Percentiles rank a stretch among this genome's conserved stretches.
These are phyloP conservation scores for Scophthalmus maximus DNA, from an alignment of 2,113 vertebrate genomes.

Conservation along the genomic window DNA sequence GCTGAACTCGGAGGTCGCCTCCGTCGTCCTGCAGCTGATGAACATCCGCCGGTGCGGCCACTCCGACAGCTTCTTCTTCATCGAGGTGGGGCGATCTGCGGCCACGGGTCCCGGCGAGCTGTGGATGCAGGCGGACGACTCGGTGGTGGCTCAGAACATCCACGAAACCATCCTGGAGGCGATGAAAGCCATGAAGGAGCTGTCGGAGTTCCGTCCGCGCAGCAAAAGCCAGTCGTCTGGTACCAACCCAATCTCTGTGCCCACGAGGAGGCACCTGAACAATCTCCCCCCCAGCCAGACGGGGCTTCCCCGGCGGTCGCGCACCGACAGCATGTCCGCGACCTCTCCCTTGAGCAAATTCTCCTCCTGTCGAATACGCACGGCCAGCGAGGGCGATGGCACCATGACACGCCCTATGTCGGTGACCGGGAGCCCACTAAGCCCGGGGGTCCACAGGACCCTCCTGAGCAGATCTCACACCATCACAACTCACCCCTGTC, in stretches of 20 bases:
- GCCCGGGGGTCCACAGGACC: slow-evolving; percentile 86
- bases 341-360: slow-evolving; percentile 83
- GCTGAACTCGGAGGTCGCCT: slow-evolving; percentile 91
- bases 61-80: slow-evolving; percentile 99
- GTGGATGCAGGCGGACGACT: slow-evolving; percentile 99
- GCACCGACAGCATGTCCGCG: slow-evolving; percentile 87
- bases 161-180: slow-evolving; percentile 97
- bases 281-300: slow-evolving; percentile 89
- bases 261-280: slow-evolving; percentile 83
- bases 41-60: slow-evolving; percentile 97
- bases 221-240: slow-evolving; percentile 97
- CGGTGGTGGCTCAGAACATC: slow-evolving; percentile 98
- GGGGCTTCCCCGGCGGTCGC: slow-evolving; percentile 84
- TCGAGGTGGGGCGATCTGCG: slow-evolving; percentile 95
- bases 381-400: slow-evolving; percentile 88
- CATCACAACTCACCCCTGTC: slow-evolving; percentile 76
- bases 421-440: slow-evolving; percentile 89
- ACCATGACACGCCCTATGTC: slow-evolving; percentile 85
- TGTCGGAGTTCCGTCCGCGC: slow-evolving; percentile 94
- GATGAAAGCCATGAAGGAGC: slow-evolving; percentile 98
- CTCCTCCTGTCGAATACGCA: slow-evolving; percentile 85
- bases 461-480: slow-evolving; percentile 91
- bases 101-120: slow-evolving; percentile 96
- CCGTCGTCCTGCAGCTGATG: slow-evolving; percentile 96
- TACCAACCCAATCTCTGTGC: slow-evolving; percentile 86